These are phyloP conservation scores for Sorex fumeus DNA, from an alignment of 2,113 vertebrate genomes.

Conservation along the genomic window DNA sequence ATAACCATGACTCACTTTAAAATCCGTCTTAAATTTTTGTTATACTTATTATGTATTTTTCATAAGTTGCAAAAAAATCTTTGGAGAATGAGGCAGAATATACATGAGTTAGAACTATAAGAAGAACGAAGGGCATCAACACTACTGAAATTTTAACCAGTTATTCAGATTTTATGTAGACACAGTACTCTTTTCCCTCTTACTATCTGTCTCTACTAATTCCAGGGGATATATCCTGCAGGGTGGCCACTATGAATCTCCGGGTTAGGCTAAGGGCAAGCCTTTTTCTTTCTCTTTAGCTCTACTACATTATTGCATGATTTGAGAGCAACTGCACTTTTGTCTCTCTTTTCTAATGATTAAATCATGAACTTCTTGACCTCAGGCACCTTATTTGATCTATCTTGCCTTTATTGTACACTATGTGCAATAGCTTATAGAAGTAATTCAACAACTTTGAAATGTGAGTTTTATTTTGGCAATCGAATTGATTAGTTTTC, in stretches of 20 bases:
- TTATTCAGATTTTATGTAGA: background rate
- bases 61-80: conserved; percentile 20
- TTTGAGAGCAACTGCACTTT: background rate
- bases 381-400: background rate
- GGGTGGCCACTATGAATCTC: background rate
- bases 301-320: background rate
- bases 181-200: background rate
- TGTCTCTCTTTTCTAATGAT: background rate
- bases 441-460: background rate
- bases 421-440: too few species aligned
- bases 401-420: background rate
- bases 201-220: background rate
- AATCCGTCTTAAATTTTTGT: background rate
- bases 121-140: background rate
- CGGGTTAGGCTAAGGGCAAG: too few species aligned
- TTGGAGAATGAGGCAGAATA: conserved; percentile 27
- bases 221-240: background rate
- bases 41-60: conserved; percentile 30
- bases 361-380: background rate
- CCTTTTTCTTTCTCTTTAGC: background rate
- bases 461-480: background rate
- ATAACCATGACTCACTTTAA: conserved; percentile 39
- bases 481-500: background rate
- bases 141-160: conserved; percentile 23
- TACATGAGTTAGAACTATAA: conserved; percentile 10